Conservation (phyloP, 1,140 invertebrate genomes). For the Palaemon carinicauda region DNA sequence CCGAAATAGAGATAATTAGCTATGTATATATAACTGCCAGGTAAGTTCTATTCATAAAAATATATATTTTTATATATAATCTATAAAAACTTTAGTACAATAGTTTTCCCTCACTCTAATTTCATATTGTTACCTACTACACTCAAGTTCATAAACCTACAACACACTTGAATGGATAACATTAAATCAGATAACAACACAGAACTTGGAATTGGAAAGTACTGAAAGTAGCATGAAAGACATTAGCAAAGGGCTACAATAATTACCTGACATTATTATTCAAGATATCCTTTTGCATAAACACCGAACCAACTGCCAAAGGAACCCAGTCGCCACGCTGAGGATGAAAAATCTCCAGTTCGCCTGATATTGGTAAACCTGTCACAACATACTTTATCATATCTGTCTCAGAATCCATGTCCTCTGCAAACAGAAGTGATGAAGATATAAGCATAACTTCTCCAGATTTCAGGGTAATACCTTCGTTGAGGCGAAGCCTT, state of each 20-base stretch:
- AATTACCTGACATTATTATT: conserved; percentile 35
- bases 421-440: conserved; percentile 34
- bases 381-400: conserved; percentile 49
- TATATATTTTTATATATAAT: no score
- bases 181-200: background rate
- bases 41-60: no score
- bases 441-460: conserved; percentile 14
- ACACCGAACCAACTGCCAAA: conserved; percentile 23
- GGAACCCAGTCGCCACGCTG: conserved; percentile 17
- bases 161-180: no score
- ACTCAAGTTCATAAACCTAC: no score
- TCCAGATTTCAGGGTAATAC: conserved; percentile 32
- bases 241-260: background rate
- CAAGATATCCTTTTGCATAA: conserved; percentile 40
- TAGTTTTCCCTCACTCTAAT: no score
- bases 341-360: conserved; percentile 28
- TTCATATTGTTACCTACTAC: no score
- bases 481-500: conserved; percentile 28
- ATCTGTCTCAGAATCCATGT: conserved; percentile 37
- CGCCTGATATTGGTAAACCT: conserved; percentile 26
- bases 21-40: no score
- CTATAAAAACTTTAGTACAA: no score
- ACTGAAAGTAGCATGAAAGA: background rate
- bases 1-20: no score
- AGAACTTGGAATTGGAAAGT: background rate